A percentile compares a stretch with the other conserved stretches of the same genome.
Conservation (phyloP, 2,888 invertebrate species). For the Peribatodes rhomboidaria region DNA sequence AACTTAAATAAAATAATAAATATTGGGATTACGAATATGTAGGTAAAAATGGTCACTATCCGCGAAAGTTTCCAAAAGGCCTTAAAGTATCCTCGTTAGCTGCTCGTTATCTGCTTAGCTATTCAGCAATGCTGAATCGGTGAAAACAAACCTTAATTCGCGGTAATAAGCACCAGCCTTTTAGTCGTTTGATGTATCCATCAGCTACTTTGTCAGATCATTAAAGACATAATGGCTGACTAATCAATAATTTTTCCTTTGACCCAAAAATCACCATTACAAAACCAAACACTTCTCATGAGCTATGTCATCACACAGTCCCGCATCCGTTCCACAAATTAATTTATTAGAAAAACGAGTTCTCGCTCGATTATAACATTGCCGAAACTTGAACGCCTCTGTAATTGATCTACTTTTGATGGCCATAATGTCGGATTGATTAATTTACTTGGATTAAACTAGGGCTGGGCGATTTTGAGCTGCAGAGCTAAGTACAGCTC, state of each 20-base stretch:
- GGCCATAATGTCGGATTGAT: slow-evolving; percentile 32
- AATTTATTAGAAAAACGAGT: slow-evolving; percentile 39
- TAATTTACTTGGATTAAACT: slow-evolving; percentile 21
- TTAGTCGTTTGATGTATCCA: too few relatives aligned
- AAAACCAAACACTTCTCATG: slow-evolving; percentile 25
- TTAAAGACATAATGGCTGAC: too few relatives aligned
- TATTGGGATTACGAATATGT: too few relatives aligned
- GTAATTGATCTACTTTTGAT: slow-evolving; percentile 42
- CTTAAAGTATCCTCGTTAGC: too few relatives aligned
- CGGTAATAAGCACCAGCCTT: too few relatives aligned
- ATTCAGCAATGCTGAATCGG: too few relatives aligned
- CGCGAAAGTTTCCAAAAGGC: too few relatives aligned
- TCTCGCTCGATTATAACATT: slow-evolving; percentile 37
- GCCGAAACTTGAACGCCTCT: slow-evolving; percentile 40
- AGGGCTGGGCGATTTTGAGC: slow-evolving; percentile 14
- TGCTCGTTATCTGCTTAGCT: too few relatives aligned
- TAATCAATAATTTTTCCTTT: slow-evolving; percentile 8
- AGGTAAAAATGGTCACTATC: too few relatives aligned
- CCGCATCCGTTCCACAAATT: slow-evolving; percentile 36
- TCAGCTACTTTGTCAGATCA: too few relatives aligned
- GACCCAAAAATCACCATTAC: slow-evolving; percentile 20
- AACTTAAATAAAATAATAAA: too few relatives aligned
- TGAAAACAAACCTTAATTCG: too few relatives aligned
- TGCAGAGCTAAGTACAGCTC: neutral
- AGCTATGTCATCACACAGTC: slow-evolving; percentile 31